Evolutionary conservation across 2,113 vertebrate species (phyloP), one percentile per base, ranked within the genome.

Genomic region (Triplophysa rosa): DNA sequence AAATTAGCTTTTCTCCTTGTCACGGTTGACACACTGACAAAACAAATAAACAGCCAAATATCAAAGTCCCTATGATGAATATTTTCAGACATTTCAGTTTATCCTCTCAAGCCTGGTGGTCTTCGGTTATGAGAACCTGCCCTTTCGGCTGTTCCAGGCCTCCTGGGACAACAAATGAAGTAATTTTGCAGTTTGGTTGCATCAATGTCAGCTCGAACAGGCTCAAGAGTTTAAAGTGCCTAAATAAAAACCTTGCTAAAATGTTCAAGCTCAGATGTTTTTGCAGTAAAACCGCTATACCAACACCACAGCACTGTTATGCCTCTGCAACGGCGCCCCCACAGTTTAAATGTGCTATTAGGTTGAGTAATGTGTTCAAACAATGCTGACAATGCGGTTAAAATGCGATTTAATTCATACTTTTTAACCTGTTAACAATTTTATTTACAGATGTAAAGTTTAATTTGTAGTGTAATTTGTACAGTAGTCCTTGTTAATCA

Each of bases 21-120:
- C 83, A 52, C 72, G 83, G 62, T 65, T 78, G 80, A 85, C 82
- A 84, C 83, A 77, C 90, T 86, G 89, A 90, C 89, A 90, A 87
- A 71, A 91, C 90, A 93, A 93, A 92, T 91, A 93, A 93, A 92
- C 84, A 92, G 79, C 79, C 82, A 83, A 84, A 85, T 89, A 90
- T 92, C 90, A 90, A 92, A 92, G 89, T 90, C 85, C 84, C 83
- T 83, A 87, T 83, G 81, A 86, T 81, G 67, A 90, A 90, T 89
- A 86, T 90, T 89, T 91, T 90, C 90, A 90, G 87, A 89, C 87
- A 87, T 86, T 87, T 88, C 84, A 86, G 91, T 92, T 93, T 92
- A 93, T 91, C 88, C 88, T 93, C 84, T 87, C 91, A 61, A 88
- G 84, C 90, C 87, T 80, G 92, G 92, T 93, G 92, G 92, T 94